phyloP scores from a whole-genome alignment of 2,888 invertebrate species.

The Pheosia tremula region DNA sequence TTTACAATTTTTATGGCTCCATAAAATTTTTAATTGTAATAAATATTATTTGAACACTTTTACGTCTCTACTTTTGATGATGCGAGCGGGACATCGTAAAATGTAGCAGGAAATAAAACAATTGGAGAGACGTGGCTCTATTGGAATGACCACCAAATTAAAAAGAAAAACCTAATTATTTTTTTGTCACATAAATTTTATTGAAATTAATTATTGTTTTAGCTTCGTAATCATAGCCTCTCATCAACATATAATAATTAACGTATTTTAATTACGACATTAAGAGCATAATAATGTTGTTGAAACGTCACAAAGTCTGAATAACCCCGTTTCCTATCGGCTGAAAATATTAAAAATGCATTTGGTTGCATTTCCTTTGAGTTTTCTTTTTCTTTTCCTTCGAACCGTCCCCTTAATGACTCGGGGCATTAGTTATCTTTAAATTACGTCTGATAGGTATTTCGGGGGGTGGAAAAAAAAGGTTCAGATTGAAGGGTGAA shows the following conservation, averaged over 20 bases:
- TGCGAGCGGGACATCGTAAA: constrained; percentile 48
- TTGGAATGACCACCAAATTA: constrained; percentile 30
- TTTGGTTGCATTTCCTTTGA: constrained; percentile 63
- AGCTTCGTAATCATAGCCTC: constrained; percentile 14
- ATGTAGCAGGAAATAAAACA: constrained; percentile 46
- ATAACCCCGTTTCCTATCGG: constrained; percentile 25
- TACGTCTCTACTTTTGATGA: constrained; percentile 41
- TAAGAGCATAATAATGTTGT: constrained; percentile 13
- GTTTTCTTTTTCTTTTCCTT: constrained; percentile 48
- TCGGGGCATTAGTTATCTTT: constrained; percentile 78
- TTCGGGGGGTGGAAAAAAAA: constrained; percentile 56
- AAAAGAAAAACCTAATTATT: constrained; percentile 24
- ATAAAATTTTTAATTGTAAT: constrained; percentile 64
- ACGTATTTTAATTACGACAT: constrained; percentile 12
- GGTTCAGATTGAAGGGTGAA: constrained; percentile 69
- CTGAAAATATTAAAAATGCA: constrained; percentile 70
- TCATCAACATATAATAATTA: constrained; percentile 9
- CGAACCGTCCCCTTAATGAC: constrained; percentile 71
- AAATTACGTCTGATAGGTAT: constrained; percentile 75
- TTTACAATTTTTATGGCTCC: constrained; percentile 59
- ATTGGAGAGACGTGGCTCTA: constrained; percentile 20
- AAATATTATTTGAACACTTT: constrained; percentile 54
- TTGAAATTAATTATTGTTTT: constrained; percentile 19
- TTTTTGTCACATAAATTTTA: constrained; percentile 21
- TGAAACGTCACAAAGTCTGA: constrained; percentile 22